Conservation (phyloP, 2,888 invertebrate species). For the Malacosoma neustria region DNA sequence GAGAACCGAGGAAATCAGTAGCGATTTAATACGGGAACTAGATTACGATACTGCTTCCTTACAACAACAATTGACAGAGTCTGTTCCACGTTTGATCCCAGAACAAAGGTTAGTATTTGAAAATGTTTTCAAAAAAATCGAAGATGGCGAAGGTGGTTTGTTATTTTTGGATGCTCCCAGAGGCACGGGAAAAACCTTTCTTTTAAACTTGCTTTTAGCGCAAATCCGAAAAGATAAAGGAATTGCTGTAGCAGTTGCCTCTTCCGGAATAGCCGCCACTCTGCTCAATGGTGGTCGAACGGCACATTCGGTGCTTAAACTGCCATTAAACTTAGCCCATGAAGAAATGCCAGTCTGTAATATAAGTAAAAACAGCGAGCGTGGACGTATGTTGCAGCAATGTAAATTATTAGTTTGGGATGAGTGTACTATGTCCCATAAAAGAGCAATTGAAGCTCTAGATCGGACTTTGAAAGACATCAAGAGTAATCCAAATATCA, state of each 20-base stretch:
- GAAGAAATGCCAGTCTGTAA: conserved; percentile 15
- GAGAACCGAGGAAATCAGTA: conserved; percentile 10
- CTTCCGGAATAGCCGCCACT: conserved; percentile 5
- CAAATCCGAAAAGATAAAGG: neutral
- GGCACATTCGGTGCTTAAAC: neutral
- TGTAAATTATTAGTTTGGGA: neutral
- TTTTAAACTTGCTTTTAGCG: neutral
- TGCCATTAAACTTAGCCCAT: conserved; percentile 8
- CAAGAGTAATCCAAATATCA: neutral
- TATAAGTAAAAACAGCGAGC: conserved; percentile 13
- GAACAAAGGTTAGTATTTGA: conserved; percentile 11
- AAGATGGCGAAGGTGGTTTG: conserved; percentile 9
- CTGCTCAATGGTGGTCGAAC: conserved; percentile 3
- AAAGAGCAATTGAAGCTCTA: neutral
- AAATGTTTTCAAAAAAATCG: conserved; percentile 7
- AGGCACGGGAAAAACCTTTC: conserved; percentile 10
- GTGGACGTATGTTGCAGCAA: conserved; percentile 3
- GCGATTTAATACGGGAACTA: conserved; percentile 13
- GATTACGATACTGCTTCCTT: conserved; percentile 9
- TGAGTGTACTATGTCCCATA: neutral
- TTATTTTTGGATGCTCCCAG: conserved; percentile 11
- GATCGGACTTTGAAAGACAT: neutral
- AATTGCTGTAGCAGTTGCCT: neutral
- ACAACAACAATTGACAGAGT: neutral
- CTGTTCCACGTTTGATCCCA: conserved; percentile 6